Conservation (phyloP, 2,113 vertebrate species). For the Thoracochromis brauschi region DNA sequence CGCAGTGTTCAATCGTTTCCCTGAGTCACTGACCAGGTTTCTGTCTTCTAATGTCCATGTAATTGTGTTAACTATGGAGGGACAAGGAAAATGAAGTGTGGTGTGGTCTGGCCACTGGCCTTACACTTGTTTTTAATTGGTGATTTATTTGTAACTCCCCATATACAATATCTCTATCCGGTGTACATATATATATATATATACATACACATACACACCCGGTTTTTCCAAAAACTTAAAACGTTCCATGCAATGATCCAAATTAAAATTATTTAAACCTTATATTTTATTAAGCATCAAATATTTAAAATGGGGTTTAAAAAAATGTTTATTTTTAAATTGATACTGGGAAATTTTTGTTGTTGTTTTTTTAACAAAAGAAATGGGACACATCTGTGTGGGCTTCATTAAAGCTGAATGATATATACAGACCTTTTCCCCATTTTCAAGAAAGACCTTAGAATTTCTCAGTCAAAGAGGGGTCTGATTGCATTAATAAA, state of each 20-base stretch:
- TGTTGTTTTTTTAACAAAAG: neutral
- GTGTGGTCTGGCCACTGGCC: neutral
- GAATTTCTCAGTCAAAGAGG: neutral
- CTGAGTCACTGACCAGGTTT: neutral
- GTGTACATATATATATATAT: neutral
- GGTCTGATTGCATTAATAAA: neutral
- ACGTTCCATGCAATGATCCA: neutral
- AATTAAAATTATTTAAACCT: neutral
- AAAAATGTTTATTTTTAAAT: neutral
- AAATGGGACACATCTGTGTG: neutral
- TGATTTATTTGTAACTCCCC: neutral
- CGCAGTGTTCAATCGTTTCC: neutral
- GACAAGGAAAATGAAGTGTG: neutral
- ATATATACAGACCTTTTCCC: neutral
- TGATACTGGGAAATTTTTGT: neutral
- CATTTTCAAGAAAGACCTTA: neutral
- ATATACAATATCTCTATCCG: neutral
- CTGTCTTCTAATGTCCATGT: neutral
- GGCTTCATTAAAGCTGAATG: neutral
- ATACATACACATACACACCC: fast-evolving
- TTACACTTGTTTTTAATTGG: neutral
- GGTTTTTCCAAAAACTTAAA: neutral
- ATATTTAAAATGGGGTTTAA: neutral
- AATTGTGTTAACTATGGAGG: neutral
- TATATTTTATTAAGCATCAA: neutral